Conservation (phyloP, 1,140 invertebrate genomes). For the Sitophilus oryzae region DNA sequence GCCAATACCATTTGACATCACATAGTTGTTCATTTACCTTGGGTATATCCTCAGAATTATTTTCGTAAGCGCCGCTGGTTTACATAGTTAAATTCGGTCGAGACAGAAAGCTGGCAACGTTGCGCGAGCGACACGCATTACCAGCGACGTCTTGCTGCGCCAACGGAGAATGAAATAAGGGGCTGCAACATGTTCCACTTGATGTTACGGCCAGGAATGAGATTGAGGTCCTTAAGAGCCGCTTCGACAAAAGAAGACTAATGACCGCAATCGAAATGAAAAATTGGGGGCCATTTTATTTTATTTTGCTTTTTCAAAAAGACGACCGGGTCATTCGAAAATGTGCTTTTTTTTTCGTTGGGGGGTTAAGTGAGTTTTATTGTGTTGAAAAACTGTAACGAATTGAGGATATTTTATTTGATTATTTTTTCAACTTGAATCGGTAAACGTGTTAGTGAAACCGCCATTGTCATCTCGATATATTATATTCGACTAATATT, state of each 20-base stretch:
- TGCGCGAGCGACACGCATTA: too few relatives aligned
- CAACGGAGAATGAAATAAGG: background rate
- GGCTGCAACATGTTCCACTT: background rate
- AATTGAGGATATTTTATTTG: slow-evolving; percentile 11
- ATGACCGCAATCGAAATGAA: slow-evolving; percentile 21
- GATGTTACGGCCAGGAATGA: background rate
- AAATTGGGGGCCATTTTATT: slow-evolving; percentile 21
- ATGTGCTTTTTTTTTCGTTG: slow-evolving; percentile 3
- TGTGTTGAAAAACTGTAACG: slow-evolving; percentile 18
- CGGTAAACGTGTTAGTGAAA: too few relatives aligned
- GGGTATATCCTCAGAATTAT: too few relatives aligned
- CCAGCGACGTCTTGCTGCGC: background rate
- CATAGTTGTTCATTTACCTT: too few relatives aligned
- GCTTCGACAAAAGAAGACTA: slow-evolving; percentile 23
- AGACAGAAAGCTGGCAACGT: too few relatives aligned
- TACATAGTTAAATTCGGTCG: too few relatives aligned
- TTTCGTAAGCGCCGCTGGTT: too few relatives aligned
- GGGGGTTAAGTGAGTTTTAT: slow-evolving; percentile 18
- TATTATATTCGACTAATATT: too few relatives aligned
- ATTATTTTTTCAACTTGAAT: background rate
- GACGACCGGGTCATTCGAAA: background rate
- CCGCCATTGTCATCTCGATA: too few relatives aligned
- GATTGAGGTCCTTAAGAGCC: slow-evolving; percentile 10
- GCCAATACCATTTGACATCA: too few relatives aligned
- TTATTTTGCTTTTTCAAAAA: slow-evolving; percentile 22